phyloP scores from a whole-genome alignment of 2,888 invertebrate genomes.

The Sinotaia quadrata region DNA sequence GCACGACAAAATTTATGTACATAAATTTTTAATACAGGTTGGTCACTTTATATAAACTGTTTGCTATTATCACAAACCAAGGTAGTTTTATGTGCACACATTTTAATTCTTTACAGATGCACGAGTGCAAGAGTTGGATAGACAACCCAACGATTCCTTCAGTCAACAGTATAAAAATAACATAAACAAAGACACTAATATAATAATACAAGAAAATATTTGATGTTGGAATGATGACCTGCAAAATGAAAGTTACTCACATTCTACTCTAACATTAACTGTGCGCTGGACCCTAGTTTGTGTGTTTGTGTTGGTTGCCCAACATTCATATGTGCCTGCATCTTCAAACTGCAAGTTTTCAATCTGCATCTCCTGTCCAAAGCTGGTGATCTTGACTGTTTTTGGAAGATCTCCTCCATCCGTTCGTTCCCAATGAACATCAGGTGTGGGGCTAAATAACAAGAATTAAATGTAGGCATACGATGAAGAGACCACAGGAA shows the following conservation, averaged over 20 bases:
- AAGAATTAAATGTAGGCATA: too few species aligned
- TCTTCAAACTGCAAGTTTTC: conserved; percentile 77
- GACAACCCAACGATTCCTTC: too few species aligned
- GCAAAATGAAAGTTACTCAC: conserved; percentile 57
- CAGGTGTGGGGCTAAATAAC: conserved; percentile 85
- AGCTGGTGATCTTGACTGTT: conserved; percentile 80
- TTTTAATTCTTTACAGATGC: too few species aligned
- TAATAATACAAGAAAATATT: not conserved
- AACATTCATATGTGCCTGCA: conserved; percentile 93
- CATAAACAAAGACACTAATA: too few species aligned
- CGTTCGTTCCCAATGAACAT: conserved; percentile 92
- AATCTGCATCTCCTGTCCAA: conserved; percentile 88
- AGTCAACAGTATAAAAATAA: too few species aligned
- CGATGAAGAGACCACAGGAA: too few species aligned
- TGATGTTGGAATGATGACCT: not conserved
- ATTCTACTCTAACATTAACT: conserved; percentile 71
- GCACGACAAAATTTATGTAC: too few species aligned
- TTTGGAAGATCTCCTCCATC: conserved; percentile 77
- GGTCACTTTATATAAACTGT: too few species aligned
- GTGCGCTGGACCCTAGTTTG: conserved; percentile 65
- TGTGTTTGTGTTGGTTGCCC: conserved; percentile 64
- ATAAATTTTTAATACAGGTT: too few species aligned
- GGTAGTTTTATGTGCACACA: too few species aligned
- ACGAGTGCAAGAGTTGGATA: too few species aligned
- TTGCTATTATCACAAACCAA: too few species aligned